Conservation (phyloP, 2,113 vertebrate genomes). For the Platysternon megacephalum region DNA sequence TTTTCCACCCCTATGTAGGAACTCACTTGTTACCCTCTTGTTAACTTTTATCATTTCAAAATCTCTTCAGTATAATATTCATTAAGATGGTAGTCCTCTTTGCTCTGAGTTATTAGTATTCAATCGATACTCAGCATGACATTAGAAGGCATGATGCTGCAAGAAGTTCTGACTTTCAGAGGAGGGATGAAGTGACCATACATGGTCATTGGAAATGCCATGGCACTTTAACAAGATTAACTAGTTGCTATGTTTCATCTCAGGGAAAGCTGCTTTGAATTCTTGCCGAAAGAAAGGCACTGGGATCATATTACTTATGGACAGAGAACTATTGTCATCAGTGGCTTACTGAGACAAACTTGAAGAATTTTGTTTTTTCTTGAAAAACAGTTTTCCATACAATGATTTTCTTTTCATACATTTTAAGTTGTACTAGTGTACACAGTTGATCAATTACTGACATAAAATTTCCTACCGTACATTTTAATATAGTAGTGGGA, state of each 20-base stretch:
- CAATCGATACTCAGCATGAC: not conserved
- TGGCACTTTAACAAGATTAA: not conserved
- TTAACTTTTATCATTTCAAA: not conserved
- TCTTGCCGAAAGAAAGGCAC: not conserved
- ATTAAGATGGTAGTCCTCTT: not conserved
- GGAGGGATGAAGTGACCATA: not conserved
- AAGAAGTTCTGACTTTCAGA: not conserved
- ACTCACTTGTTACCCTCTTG: not conserved
- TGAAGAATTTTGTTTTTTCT: not conserved
- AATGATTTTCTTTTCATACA: not conserved
- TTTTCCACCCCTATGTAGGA: not conserved
- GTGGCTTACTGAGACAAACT: not conserved
- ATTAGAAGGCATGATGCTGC: not conserved
- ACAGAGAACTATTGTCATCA: not conserved
- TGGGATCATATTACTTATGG: not conserved
- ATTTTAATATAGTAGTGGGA: not conserved
- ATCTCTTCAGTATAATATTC: not conserved
- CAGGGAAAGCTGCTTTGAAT: not conserved
- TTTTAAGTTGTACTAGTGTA: not conserved
- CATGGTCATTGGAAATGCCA: not conserved
- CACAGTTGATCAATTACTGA: not conserved
- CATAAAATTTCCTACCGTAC: not conserved
- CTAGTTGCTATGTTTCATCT: not conserved
- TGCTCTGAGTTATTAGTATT: not conserved
- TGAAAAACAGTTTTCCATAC: not conserved